These are phyloP conservation scores for Drosophila dives DNA, from an alignment of 2,888 invertebrate genomes.

Conservation along the genomic window DNA sequence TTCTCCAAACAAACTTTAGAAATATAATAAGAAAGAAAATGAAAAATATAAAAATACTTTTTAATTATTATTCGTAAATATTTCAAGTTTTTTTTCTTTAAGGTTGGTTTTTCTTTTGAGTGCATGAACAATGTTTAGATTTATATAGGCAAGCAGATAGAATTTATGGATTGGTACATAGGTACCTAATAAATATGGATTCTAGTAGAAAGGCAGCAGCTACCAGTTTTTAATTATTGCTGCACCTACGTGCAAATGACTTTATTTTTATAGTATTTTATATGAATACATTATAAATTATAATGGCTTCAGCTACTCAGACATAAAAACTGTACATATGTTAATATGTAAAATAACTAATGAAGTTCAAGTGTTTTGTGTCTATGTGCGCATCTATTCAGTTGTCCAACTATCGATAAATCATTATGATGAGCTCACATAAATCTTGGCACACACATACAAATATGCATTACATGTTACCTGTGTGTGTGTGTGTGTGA, in stretches of 20 bases:
- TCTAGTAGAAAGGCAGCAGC: constrained; percentile 19
- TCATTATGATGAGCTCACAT: constrained; percentile 61
- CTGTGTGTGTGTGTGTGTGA: constrained; percentile 11
- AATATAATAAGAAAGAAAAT: too few relatives aligned
- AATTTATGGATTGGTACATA: background rate
- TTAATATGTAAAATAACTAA: background rate
- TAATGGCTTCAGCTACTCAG: constrained; percentile 13
- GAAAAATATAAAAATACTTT: background rate
- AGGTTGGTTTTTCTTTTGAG: background rate
- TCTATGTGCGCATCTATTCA: constrained; percentile 39
- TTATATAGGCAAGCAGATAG: background rate
- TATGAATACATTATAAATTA: constrained; percentile 30
- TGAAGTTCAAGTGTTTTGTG: background rate
- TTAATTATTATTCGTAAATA: background rate
- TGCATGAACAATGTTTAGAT: background rate
- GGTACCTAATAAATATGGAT: background rate
- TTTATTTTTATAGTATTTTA: constrained; percentile 14
- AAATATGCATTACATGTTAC: constrained; percentile 16
- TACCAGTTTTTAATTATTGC: constrained; percentile 36
- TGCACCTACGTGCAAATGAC: constrained; percentile 37
- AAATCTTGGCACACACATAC: constrained; percentile 11
- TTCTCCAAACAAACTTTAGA: too few relatives aligned
- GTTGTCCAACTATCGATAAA: constrained; percentile 47
- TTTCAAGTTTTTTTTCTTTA: background rate
- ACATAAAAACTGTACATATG: constrained; percentile 4